Evolutionary conservation across 2,113 vertebrate genomes (phyloP).

Genomic region (Scopus umbretta): DNA sequence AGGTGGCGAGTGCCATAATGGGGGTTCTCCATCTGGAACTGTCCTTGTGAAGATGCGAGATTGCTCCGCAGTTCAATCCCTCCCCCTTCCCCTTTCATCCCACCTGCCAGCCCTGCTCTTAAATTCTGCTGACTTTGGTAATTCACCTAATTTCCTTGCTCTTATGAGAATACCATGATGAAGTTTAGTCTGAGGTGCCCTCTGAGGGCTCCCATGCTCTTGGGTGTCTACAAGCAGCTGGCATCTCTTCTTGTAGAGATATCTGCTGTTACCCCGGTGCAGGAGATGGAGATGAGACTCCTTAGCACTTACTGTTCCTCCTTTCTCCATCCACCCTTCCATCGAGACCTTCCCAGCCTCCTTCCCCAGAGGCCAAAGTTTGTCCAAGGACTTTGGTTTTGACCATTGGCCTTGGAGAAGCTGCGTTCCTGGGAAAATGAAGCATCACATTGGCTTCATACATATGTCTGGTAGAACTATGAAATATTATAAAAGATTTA

Average conservation of each 20-base stretch:
- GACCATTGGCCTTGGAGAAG: background rate
- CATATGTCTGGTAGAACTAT: background rate
- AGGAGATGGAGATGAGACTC: background rate
- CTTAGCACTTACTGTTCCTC: background rate
- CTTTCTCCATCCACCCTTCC: background rate
- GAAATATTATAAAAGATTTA: conserved; percentile 53
- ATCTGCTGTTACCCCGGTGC: rapidly evolving
- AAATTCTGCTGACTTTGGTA: background rate
- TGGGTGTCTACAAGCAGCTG: background rate
- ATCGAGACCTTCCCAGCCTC: background rate
- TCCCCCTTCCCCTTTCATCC: background rate
- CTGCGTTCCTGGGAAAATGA: background rate
- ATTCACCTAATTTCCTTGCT: background rate
- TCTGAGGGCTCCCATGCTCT: background rate
- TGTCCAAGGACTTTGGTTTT: background rate
- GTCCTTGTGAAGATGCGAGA: rapidly evolving
- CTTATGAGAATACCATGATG: rapidly evolving
- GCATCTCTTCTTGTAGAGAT: background rate
- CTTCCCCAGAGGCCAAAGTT: background rate
- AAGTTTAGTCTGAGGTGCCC: background rate
- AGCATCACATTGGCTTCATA: background rate
- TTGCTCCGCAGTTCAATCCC: background rate
- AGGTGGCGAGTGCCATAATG: rapidly evolving
- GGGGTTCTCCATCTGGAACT: background rate
- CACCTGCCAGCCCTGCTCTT: background rate